Conservation (phyloP, 1,140 invertebrate species). For the Orchestia grillus region DNA sequence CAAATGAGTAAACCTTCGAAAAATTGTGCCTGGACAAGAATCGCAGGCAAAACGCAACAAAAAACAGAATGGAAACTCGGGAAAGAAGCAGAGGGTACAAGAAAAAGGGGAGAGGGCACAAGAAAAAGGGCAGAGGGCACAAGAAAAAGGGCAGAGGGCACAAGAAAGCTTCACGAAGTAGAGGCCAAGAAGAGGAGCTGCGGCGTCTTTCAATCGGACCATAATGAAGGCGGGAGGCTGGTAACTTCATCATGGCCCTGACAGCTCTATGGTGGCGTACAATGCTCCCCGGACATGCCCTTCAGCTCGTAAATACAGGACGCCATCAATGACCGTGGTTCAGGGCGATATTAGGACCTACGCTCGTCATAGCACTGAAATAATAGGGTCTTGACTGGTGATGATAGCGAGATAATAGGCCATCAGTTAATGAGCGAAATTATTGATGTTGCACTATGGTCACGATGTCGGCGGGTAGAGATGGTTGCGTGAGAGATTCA, state of each 20-base stretch:
- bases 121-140: not conserved
- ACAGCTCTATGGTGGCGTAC: slow-evolving; percentile 34
- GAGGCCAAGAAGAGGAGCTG: not conserved
- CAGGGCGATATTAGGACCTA: not conserved
- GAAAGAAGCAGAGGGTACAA: not conserved
- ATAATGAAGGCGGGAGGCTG: slow-evolving; percentile 23
- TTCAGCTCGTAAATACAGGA: slow-evolving; percentile 8
- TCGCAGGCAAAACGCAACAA: not conserved
- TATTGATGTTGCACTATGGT: not conserved
- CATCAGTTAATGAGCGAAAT: not conserved
- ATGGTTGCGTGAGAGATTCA: not conserved
- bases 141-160: not conserved
- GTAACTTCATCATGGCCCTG: slow-evolving; percentile 4
- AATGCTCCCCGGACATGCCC: not conserved
- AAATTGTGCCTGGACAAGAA: not conserved
- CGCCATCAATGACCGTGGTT: not conserved
- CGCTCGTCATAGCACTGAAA: not conserved
- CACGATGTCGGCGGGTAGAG: not conserved
- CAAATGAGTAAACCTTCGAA: not conserved
- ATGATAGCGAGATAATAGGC: not conserved
- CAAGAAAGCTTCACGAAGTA: not conserved
- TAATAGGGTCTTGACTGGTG: not conserved
- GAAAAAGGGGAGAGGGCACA: not conserved
- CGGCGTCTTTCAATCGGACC: not conserved
- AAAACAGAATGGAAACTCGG: too few species aligned